Conservation (phyloP, 2,113 vertebrate species). For the Emydura subglobosa region DNA sequence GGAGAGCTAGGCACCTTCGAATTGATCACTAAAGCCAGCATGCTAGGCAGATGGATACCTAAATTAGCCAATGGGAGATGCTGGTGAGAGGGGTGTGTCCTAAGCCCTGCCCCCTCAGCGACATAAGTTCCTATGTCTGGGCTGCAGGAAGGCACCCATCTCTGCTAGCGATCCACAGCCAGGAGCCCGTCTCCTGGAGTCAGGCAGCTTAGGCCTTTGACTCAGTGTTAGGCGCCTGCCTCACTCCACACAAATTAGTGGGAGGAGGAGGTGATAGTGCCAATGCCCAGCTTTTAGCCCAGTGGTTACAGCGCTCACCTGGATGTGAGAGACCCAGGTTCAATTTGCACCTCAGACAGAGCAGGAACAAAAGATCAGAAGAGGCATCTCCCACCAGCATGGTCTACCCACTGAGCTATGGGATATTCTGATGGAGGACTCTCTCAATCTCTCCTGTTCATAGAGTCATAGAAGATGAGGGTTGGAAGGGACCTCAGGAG, state of each 20-base stretch:
- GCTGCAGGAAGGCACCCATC: not conserved
- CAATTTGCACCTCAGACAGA: not conserved
- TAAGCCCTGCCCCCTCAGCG: not conserved
- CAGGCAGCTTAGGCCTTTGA: not conserved
- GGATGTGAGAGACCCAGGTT: not conserved
- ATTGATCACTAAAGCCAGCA: not conserved
- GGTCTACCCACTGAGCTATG: not conserved
- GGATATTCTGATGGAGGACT: not conserved
- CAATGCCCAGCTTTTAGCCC: not conserved
- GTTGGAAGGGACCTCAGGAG: too few relatives aligned
- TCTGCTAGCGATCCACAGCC: not conserved
- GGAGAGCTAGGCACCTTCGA: not conserved
- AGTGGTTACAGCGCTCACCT: not conserved
- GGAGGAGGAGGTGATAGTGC: not conserved
- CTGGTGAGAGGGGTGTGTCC: not conserved
- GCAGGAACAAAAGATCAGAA: not conserved
- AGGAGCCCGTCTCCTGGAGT: not conserved
- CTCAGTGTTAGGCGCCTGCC: not conserved
- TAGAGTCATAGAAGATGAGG: too few relatives aligned
- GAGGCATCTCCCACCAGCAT: not conserved
- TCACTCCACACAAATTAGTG: not conserved
- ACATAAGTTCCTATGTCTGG: not conserved
- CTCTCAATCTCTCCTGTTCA: not conserved
- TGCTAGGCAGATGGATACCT: not conserved
- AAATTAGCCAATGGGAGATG: not conserved